Conservation (phyloP, 2,113 vertebrate species). For the Paralichthys olivaceus region DNA sequence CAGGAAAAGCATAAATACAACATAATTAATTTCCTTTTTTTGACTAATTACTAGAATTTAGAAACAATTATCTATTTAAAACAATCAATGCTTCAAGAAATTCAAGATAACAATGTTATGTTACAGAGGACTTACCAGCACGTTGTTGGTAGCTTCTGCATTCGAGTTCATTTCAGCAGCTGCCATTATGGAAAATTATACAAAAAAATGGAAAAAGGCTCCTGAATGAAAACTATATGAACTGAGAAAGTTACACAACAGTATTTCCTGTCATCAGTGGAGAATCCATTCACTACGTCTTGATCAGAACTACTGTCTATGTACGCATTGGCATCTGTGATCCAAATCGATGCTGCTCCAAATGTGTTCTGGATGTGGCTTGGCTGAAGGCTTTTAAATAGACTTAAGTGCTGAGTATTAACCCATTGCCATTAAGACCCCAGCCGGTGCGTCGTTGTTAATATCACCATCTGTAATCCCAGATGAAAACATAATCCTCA, state of each 20-base stretch:
- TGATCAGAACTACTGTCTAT: not conserved
- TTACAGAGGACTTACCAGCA: slow-evolving; percentile 46
- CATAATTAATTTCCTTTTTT: too few species aligned
- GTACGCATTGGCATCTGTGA: not conserved
- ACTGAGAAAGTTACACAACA: slow-evolving; percentile 2
- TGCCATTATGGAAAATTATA: slow-evolving; percentile 32
- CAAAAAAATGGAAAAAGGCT: not conserved
- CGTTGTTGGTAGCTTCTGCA: slow-evolving; percentile 24
- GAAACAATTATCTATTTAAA: not conserved
- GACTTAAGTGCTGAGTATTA: slow-evolving; percentile 68
- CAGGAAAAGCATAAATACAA: not conserved
- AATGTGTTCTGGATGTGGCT: slow-evolving; percentile 39
- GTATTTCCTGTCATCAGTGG: not conserved
- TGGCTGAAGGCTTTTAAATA: slow-evolving; percentile 74
- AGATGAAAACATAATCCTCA: slow-evolving; percentile 83
- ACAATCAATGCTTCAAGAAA: not conserved
- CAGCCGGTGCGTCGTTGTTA: slow-evolving; percentile 39
- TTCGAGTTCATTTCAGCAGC: slow-evolving; percentile 42
- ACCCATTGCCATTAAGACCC: slow-evolving; percentile 68
- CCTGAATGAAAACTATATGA: not conserved
- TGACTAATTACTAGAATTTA: not conserved
- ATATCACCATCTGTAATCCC: slow-evolving; percentile 73
- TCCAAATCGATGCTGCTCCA: slow-evolving; percentile 36
- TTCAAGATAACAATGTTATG: not conserved
- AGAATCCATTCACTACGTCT: slow-evolving; percentile 6